These are phyloP conservation scores for Todiramphus saurophagus DNA, from an alignment of 2,113 vertebrate genomes.

Conservation along the genomic window DNA sequence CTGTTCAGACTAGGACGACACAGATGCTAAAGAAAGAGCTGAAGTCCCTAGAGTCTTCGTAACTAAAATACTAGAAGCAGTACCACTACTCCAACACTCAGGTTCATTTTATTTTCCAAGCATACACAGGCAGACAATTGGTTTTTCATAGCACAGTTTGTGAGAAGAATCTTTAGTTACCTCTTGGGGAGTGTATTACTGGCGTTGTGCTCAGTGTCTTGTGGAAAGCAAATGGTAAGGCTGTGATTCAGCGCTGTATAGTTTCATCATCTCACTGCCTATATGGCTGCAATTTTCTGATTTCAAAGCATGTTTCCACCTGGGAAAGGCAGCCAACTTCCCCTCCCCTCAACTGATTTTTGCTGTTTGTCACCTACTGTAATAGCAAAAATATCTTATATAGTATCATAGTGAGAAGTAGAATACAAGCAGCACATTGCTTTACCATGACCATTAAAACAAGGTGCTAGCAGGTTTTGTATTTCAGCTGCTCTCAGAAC, in stretches of 20 bases:
- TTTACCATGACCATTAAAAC: background rate
- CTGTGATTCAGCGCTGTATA: background rate
- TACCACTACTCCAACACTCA: background rate
- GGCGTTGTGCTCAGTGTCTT: background rate
- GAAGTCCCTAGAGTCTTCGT: constrained; percentile 24
- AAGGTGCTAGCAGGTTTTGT: background rate
- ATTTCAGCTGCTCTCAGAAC: background rate
- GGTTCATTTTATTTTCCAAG: constrained; percentile 60
- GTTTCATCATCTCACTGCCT: background rate
- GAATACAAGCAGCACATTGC: background rate
- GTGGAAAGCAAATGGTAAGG: background rate
- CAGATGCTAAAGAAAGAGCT: constrained; percentile 29
- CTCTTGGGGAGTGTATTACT: constrained; percentile 13
- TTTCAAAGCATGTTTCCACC: constrained; percentile 15
- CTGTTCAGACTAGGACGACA: constrained; percentile 35
- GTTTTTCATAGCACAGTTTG: constrained; percentile 49
- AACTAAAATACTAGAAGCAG: constrained; percentile 49
- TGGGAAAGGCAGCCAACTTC: background rate
- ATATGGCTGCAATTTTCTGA: constrained; percentile 43
- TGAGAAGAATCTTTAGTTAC: constrained; percentile 56
- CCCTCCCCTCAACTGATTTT: constrained; percentile 46
- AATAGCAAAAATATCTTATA: background rate
- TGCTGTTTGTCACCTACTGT: background rate
- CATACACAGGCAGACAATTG: constrained; percentile 28
- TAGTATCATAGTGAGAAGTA: background rate